These are phyloP conservation scores for Acronicta leporina DNA, from an alignment of 2,888 invertebrate species.

Conservation along the genomic window DNA sequence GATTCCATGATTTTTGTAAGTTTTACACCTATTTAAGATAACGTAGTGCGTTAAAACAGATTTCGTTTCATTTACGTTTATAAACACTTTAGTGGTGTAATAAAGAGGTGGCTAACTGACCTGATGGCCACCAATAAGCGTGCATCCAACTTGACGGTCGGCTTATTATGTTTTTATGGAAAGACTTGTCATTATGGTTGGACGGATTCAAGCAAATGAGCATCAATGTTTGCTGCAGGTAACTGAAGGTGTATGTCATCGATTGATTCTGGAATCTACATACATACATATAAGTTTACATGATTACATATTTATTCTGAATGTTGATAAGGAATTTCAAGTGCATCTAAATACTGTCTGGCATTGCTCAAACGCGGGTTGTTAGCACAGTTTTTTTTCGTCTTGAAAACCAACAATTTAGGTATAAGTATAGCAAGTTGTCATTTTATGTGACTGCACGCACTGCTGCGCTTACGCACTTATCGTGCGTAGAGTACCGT, in stretches of 20 bases:
- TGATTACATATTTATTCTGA: too few relatives aligned
- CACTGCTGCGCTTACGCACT: too few relatives aligned
- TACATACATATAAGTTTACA: too few relatives aligned
- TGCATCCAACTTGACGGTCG: constrained; percentile 12
- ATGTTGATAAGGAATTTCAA: too few relatives aligned
- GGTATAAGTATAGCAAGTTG: too few relatives aligned
- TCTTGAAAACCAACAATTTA: too few relatives aligned
- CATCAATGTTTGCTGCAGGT: constrained; percentile 18
- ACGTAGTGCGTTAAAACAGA: constrained; percentile 18
- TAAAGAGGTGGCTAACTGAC: constrained; percentile 18
- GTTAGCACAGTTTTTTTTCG: too few relatives aligned
- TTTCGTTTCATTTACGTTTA: constrained; percentile 34
- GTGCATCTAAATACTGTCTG: too few relatives aligned
- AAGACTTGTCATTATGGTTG: constrained; percentile 11
- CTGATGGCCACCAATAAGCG: constrained; percentile 18
- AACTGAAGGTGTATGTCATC: constrained; percentile 14
- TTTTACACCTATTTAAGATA: constrained; percentile 25
- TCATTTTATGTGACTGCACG: too few relatives aligned
- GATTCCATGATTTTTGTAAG: constrained; percentile 20
- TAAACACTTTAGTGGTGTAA: constrained; percentile 24
- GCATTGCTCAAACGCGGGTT: too few relatives aligned
- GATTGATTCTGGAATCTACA: background rate
- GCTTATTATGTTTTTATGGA: constrained; percentile 46
- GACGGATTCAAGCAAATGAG: background rate
- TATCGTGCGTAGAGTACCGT: too few relatives aligned